These are phyloP conservation scores for Caenorhabditis brenneri DNA, from an alignment of 1,140 invertebrate species.

Conservation along the genomic window DNA sequence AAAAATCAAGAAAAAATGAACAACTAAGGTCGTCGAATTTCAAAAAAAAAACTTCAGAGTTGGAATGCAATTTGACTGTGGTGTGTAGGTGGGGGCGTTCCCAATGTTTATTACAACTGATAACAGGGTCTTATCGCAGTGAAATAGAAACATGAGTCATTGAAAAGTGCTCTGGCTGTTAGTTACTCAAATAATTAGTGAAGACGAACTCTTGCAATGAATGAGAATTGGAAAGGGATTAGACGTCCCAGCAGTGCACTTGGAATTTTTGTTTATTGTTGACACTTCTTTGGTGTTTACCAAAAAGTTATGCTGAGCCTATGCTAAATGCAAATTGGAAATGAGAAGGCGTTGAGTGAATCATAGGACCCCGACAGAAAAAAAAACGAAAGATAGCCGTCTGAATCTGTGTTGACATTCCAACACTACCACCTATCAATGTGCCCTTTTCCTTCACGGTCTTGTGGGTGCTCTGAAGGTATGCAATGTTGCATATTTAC, in stretches of 20 bases:
- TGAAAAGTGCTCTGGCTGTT: background rate
- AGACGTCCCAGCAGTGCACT: background rate
- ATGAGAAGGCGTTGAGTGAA: background rate
- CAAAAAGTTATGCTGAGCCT: background rate
- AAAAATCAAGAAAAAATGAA: no score
- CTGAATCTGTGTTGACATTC: background rate
- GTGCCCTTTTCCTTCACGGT: constrained; percentile 15
- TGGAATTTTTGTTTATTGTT: constrained; percentile 31
- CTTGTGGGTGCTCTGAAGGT: constrained; percentile 18
- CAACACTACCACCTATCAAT: constrained; percentile 35
- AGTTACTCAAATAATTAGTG: constrained; percentile 8
- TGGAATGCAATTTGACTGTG: background rate
- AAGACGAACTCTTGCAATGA: background rate
- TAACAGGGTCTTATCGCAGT: constrained; percentile 11
- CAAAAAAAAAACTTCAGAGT: no score
- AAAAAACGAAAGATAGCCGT: background rate
- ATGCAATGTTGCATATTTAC: constrained; percentile 41
- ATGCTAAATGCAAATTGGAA: background rate
- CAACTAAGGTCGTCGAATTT: no score
- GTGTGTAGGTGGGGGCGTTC: constrained; percentile 26
- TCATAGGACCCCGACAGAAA: background rate
- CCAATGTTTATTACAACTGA: constrained; percentile 22
- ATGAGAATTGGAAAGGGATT: constrained; percentile 25
- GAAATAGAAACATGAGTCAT: constrained; percentile 26
- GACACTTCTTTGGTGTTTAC: background rate